These are phyloP conservation scores for Apteryx mantelli DNA, from an alignment of 2,113 vertebrate species.

Conservation along the genomic window DNA sequence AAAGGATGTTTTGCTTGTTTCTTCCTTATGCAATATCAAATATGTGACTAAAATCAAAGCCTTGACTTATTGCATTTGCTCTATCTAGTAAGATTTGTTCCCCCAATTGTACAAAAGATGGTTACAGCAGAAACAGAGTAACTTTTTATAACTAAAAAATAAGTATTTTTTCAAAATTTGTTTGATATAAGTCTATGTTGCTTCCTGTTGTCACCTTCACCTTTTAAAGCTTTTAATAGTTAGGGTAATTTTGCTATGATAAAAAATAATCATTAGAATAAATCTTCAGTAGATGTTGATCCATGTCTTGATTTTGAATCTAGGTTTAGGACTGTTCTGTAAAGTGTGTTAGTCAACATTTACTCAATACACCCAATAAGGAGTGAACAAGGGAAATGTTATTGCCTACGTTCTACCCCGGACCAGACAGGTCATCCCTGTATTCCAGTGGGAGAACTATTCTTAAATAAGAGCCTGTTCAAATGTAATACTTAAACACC, in stretches of 20 bases:
- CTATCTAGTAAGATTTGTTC: neutral
- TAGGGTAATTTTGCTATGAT: neutral
- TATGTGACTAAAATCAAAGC: neutral
- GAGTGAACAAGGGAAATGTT: neutral
- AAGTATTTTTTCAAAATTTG: neutral
- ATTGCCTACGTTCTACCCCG: neutral
- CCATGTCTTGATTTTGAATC: neutral
- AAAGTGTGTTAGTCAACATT: neutral
- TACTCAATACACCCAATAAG: rapidly evolving
- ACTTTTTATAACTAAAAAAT: neutral
- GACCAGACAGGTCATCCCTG: neutral
- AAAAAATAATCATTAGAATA: neutral
- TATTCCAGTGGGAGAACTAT: neutral
- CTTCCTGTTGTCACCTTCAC: neutral
- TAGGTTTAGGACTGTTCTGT: neutral
- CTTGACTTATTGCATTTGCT: neutral
- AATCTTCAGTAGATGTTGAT: neutral
- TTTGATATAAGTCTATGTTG: neutral
- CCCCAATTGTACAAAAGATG: neutral
- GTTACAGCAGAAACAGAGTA: neutral
- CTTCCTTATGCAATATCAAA: neutral
- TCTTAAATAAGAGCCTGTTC: neutral
- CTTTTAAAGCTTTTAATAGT: neutral
- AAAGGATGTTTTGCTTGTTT: neutral
- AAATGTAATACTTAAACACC: neutral